A percentile compares a stretch with the other conserved stretches of the same genome.
phyloP scores from a whole-genome alignment of 2,888 invertebrate genomes.

The Scaptomyza cyrtandrae region DNA sequence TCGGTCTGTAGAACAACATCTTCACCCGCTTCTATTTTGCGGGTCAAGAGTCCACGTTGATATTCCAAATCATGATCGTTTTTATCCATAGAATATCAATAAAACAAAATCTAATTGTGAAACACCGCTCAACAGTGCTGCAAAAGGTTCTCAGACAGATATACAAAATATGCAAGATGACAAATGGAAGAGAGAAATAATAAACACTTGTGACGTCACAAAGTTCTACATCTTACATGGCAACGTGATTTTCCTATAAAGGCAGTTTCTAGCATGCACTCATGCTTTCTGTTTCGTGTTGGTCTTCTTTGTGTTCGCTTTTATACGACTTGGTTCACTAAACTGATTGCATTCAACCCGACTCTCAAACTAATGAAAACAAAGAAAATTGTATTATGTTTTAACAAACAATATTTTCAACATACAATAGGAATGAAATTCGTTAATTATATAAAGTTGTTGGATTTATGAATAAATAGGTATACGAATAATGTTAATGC shows the following conservation, averaged over 20 bases:
- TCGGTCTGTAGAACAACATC: constrained; percentile 39
- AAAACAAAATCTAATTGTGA: background rate
- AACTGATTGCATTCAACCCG: no score
- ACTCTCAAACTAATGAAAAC: no score
- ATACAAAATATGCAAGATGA: background rate
- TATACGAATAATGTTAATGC: background rate
- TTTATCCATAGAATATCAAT: background rate
- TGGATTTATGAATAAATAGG: background rate
- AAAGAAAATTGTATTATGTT: no score
- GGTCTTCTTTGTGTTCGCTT: no score
- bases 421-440: background rate
- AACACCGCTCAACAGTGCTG: constrained; percentile 11
- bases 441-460: background rate
- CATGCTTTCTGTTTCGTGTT: no score
- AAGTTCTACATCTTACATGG: background rate
- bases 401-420: background rate
- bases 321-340: no score
- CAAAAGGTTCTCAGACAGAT: background rate
- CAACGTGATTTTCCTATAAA: background rate
- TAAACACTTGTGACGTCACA: constrained; percentile 10
- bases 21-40: constrained; percentile 18
- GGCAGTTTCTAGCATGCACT: background rate
- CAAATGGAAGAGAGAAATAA: no score
- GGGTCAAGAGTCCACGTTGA: constrained; percentile 20
- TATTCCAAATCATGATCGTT: background rate